Evolutionary conservation across 2,888 invertebrate genomes (phyloP), one percentile per base, ranked within the genome.

Genomic region (Ecdyonurus torrentis): DNA sequence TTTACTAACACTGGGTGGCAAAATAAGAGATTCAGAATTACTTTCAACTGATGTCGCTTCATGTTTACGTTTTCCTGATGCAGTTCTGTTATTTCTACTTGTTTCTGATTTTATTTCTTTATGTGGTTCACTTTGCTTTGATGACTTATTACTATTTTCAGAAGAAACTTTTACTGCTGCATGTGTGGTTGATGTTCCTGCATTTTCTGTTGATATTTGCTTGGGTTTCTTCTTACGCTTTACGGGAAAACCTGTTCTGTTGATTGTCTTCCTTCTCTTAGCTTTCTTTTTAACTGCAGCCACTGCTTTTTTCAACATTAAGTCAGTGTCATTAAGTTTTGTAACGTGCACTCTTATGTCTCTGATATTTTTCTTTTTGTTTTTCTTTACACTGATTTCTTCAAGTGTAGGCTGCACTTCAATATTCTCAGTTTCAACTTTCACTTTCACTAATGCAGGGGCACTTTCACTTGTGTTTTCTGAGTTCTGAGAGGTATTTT

Each of bases 241-340:
- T 23, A 84, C 88, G 0, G 93, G 93, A 73, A 93, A 93, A 2
- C 93, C 93, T 20, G 91, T 92, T 68, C 90, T 80, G 71, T 92
- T 92, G 55, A 89, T 86, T 22, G 88, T 84, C 72, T 91, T 86
- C 53, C 90, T 81, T 68, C 89, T 80, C 20, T 80, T 73, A 7
- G 77, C 74, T 67, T 79, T 80, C 68, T 79, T 78, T 69, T 82
- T 81, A 1, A 70, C 68, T 18, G 69, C 67, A 52, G 64, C 66
- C 59, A 65, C 66, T 23, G 67, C 67, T 63, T 69, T 68, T 60
- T 67, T 67, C 23, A 68, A 23, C 23, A 67, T 61, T 22, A 67
- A 58, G 61, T 71, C 70, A 20, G 66, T 63, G 0, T 67, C 66
- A 15, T 67, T 64, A 22, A 72, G 67, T 66, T 72, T 72, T 10